phyloP scores from a whole-genome alignment of 2,113 vertebrate species.

The Orientallactaga bullata region DNA sequence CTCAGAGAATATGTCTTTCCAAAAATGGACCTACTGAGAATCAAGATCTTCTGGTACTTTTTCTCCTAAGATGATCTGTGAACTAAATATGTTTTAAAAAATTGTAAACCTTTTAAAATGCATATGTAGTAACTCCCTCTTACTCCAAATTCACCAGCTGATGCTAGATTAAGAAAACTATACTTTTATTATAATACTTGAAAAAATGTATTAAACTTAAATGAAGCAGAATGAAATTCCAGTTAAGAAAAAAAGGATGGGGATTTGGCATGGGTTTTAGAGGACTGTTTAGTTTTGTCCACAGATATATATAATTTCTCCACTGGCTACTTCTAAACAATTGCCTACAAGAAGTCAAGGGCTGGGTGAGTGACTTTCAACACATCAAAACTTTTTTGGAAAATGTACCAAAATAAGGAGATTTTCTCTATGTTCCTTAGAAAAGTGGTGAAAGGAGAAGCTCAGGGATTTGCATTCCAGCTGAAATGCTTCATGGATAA shows the following conservation, averaged over 20 bases:
- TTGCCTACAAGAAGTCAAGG: background rate
- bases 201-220: background rate
- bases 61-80: background rate
- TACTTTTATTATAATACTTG: background rate
- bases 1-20: slow-evolving; percentile 49
- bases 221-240: background rate
- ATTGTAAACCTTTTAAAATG: background rate
- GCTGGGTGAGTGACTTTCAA: background rate
- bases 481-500: background rate
- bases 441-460: background rate
- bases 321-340: background rate
- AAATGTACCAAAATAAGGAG: background rate
- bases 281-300: background rate
- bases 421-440: background rate
- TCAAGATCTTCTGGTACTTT: background rate
- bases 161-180: background rate
- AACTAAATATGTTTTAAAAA: background rate
- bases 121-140: background rate
- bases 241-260: background rate
- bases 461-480: background rate
- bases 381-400: background rate
- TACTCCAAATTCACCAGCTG: background rate
- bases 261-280: background rate
- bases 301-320: background rate
- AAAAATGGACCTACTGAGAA: slow-evolving; percentile 21